Base-by-base conservation (phyloP, 2,797 vertebrate genomes). In the Carapus acus region DNA sequence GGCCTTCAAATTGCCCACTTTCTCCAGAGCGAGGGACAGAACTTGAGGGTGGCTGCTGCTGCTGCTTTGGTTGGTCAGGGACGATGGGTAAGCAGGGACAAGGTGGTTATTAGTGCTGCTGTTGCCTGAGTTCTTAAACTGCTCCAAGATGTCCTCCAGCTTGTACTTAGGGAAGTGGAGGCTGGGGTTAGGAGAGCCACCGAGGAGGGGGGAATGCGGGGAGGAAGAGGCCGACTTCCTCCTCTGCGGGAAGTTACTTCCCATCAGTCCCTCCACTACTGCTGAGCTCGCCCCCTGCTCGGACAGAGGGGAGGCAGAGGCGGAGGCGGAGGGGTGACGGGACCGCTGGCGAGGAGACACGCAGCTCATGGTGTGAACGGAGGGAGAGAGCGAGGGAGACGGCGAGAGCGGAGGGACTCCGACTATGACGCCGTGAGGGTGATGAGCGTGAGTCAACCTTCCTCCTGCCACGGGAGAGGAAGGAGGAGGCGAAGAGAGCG, bases 91-190 rank as follows among this genome's bases (percentile, higher is more conserved):
- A 57, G 47, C 33, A 20, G 81, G 65, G 45, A 77, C 65, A 42
- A 79, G 70, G 76, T 81, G 78, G 49, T 84, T 84, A 65, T 77
- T 79, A 76, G 83, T 78, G 77, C 81, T 81, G 71, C 76, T 76
- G 80, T 75, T 82, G 78, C 83, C 85, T 78, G 83, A 87, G 82
- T 89, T 87, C 74, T 86, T 90, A 69, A 87, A 88, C 77, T 90
- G 86, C 72, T 90, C 84, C 44, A 91, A 77, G 69, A 86, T 84
- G 67, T 87, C 84, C 70, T 89, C 90, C 69, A 89, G 86, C 74
- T 88, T 89, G 77, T 88, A 86, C 59, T 83, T 88, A 20, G 86
- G 83, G 58, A 88, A 85, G 66, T 79, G 81, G 54, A 85, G 72
- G 68, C 80, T 76, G 50, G 81, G 79, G 61, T 69, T 85, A 43